phyloP scores from a whole-genome alignment of 2,888 invertebrate genomes.

The Hirtodrosophila duncani region DNA sequence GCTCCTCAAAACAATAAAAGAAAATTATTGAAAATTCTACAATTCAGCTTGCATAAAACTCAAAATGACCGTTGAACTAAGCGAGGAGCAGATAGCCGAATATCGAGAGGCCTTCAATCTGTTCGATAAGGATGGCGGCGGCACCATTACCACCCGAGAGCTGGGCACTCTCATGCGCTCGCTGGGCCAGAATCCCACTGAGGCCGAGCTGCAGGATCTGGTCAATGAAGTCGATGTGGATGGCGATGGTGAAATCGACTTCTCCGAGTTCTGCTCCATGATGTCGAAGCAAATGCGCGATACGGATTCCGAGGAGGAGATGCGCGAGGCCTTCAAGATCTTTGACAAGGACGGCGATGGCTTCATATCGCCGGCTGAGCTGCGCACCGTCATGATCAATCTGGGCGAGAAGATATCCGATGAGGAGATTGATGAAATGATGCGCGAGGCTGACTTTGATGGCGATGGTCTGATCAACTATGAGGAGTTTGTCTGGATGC shows the following conservation, averaged over 20 bases:
- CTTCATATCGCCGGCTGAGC: conserved; percentile 97
- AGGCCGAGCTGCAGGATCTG: conserved; percentile 99
- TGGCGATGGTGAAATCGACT: conserved; percentile 93
- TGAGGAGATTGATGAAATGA: conserved; percentile 99
- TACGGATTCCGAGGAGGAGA: conserved; percentile 98
- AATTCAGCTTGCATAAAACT: background rate
- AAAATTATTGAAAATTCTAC: background rate
- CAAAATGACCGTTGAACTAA: conserved; percentile 81
- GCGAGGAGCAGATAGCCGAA: conserved; percentile 99
- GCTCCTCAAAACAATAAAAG: background rate
- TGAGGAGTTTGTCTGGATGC: conserved; percentile 95
- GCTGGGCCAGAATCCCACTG: conserved; percentile 98
- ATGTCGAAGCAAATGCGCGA: conserved; percentile 99
- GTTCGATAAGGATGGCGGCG: conserved; percentile 99
- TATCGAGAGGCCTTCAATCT: conserved; percentile 99
- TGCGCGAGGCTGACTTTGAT: conserved; percentile 98
- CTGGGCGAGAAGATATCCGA: conserved; percentile 98
- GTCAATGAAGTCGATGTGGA: conserved; percentile 96
- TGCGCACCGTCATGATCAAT: conserved; percentile 99
- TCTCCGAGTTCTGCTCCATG: conserved; percentile 98
- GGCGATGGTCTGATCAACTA: conserved; percentile 94
- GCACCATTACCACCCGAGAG: conserved; percentile 99
- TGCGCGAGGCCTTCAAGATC: conserved; percentile 81
- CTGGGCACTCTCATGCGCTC: conserved; percentile 99
- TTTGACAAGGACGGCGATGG: conserved; percentile 99